Conservation (phyloP, 2,797 vertebrate species). For the Acridotheres tristis region DNA sequence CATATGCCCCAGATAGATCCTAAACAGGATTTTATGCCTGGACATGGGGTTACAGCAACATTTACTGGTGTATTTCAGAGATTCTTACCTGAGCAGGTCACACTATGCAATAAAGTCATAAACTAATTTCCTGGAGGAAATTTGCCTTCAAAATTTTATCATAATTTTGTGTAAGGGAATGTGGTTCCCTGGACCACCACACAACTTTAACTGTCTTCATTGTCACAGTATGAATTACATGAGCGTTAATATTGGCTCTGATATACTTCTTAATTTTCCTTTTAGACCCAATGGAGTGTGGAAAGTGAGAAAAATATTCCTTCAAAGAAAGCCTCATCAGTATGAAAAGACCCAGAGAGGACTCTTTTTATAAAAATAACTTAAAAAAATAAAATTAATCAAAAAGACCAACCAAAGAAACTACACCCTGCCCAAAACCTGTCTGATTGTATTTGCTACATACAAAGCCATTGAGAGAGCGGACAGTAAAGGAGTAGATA, state of each 20-base stretch:
- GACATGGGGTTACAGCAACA: neutral
- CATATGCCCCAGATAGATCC: neutral
- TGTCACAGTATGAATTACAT: neutral
- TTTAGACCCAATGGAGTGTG: neutral
- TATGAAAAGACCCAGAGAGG: neutral
- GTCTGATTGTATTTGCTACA: neutral
- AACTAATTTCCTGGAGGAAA: neutral
- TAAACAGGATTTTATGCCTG: neutral
- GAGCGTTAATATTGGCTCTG: neutral
- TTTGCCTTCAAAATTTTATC: neutral
- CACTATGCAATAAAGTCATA: neutral
- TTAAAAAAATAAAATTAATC: neutral
- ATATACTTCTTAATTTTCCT: neutral
- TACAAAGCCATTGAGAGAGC: fast-evolving
- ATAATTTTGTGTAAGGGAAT: neutral
- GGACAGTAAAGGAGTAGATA: neutral
- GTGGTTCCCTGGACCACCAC: neutral
- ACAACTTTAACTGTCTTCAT: neutral
- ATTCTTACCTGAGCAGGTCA: neutral
- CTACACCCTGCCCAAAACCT: neutral
- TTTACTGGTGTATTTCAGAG: neutral
- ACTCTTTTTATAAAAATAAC: neutral
- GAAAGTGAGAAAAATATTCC: neutral
- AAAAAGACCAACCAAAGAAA: neutral
- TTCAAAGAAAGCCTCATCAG: neutral